Evolutionary conservation across 2,888 invertebrate genomes (phyloP).

Genomic region (Encarsia formosa): DNA sequence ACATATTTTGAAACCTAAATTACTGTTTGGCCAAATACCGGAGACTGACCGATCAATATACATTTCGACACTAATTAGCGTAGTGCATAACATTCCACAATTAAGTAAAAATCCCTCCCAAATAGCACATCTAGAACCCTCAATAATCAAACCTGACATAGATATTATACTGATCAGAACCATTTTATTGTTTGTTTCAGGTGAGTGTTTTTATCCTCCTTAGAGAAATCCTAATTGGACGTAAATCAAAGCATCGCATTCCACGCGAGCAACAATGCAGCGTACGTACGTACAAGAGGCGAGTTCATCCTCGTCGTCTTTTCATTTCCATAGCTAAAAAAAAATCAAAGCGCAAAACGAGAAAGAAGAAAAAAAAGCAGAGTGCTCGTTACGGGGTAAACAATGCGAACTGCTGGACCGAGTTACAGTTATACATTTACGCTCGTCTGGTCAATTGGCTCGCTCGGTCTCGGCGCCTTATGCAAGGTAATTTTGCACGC

Average conservation of each 20-base stretch:
- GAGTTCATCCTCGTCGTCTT: constrained; percentile 1
- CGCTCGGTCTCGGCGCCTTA: constrained; percentile 20
- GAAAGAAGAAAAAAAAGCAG: background rate
- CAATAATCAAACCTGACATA: no score
- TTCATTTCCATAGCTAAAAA: constrained; percentile 9
- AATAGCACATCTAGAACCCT: no score
- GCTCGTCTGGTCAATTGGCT: constrained; percentile 11
- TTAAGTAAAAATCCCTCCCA: no score
- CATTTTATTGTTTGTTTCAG: constrained; percentile 13
- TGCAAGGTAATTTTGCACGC: constrained; percentile 17
- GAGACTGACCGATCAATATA: no score
- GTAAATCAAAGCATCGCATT: constrained; percentile 8
- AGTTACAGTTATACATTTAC: constrained; percentile 13
- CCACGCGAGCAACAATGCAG: constrained; percentile 4
- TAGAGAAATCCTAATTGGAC: constrained; percentile 1
- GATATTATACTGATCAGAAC: background rate
- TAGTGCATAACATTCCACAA: no score
- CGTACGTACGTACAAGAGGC: background rate
- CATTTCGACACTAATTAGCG: no score
- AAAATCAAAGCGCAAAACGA: background rate
- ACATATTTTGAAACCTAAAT: no score
- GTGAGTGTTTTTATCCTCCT: constrained; percentile 8
- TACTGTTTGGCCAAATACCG: no score
- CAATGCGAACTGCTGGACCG: constrained; percentile 5
- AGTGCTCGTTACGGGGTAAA: background rate